Conservation (phyloP, 2,888 invertebrate genomes). For the Mycogona germanica region DNA sequence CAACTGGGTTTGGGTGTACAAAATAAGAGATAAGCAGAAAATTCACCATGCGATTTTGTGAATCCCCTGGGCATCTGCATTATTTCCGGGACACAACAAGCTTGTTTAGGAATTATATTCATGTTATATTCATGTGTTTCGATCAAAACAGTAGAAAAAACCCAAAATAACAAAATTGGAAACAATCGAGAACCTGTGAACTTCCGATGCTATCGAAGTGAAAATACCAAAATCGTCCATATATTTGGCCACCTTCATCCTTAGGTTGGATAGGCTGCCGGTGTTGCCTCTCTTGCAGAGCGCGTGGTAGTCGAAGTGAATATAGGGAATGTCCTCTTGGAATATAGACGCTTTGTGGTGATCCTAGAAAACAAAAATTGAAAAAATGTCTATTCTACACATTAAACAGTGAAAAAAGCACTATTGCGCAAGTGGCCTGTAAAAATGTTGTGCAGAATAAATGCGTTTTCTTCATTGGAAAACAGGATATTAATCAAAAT, state of each 20-base stretch:
- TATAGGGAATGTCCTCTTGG: slow-evolving; percentile 61
- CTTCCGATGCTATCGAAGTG: slow-evolving; percentile 15
- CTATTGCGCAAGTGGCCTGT: no score
- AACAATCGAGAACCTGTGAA: not conserved
- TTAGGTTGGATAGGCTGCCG: slow-evolving; percentile 66
- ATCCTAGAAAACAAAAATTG: slow-evolving; percentile 41
- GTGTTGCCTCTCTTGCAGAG: slow-evolving; percentile 76
- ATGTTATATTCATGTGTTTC: no score
- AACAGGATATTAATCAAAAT: no score
- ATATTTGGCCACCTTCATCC: slow-evolving; percentile 59
- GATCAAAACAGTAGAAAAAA: not conserved
- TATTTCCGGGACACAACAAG: not conserved
- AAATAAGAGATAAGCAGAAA: no score
- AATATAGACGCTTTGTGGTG: slow-evolving; percentile 73
- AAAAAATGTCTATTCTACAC: slow-evolving; percentile 2
- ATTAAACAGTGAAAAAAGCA: not conserved
- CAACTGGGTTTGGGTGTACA: no score
- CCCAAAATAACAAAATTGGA: not conserved
- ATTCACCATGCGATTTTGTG: no score
- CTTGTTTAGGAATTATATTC: no score
- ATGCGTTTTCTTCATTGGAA: no score
- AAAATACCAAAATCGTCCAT: slow-evolving; percentile 64
- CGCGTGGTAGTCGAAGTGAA: slow-evolving; percentile 93
- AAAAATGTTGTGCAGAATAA: no score
- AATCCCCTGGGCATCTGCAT: not conserved